Conservation (phyloP, 2,797 vertebrate species). For the Oophaga sylvatica region DNA sequence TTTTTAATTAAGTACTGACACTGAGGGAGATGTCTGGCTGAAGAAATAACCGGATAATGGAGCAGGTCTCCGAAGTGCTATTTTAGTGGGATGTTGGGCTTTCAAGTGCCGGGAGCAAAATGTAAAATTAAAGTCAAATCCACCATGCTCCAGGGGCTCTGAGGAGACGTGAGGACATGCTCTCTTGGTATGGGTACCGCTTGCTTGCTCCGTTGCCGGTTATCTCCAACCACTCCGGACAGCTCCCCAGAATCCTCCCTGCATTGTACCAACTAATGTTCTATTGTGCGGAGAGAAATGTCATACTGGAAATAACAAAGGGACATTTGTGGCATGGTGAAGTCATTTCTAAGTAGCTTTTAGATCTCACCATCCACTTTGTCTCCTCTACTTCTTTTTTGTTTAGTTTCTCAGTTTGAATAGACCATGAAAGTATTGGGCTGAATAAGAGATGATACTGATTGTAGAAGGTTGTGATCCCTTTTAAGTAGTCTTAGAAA, state of each 20-base stretch:
- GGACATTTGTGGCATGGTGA: conserved; percentile 40
- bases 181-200: conserved; percentile 7
- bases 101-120: conserved; percentile 30
- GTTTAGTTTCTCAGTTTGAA: neutral
- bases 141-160: neutral
- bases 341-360: conserved; percentile 22
- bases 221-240: conserved; percentile 32
- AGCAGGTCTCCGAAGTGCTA: conserved; percentile 28
- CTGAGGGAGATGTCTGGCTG: neutral
- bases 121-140: conserved; percentile 25
- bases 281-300: conserved; percentile 43
- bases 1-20: conserved; percentile 11
- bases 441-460: neutral
- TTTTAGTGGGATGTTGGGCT: conserved; percentile 27
- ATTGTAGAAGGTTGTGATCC: conserved; percentile 29
- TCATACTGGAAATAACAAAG: conserved; percentile 47
- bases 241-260: conserved; percentile 38
- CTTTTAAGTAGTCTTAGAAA: conserved; percentile 9
- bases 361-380: conserved; percentile 3
- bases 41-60: conserved; percentile 3
- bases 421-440: neutral
- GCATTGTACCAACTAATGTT: conserved; percentile 24
- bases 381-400: conserved; percentile 9
- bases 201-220: conserved; percentile 14
- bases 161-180: neutral